These are phyloP conservation scores for Procapra przewalskii DNA, from an alignment of 2,113 vertebrate genomes.

Conservation along the genomic window DNA sequence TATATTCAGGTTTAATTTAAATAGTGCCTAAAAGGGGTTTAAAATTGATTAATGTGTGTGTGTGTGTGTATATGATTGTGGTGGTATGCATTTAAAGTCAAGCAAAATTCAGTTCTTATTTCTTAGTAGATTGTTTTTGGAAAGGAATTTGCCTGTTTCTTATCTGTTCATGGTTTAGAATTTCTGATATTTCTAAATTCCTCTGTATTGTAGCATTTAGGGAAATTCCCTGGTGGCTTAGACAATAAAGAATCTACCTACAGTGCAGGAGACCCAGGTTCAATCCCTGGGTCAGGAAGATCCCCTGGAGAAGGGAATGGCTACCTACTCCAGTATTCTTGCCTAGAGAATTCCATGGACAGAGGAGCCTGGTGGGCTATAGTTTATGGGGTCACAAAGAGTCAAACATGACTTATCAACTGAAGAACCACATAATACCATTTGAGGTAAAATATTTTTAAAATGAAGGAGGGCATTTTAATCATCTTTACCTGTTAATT, in stretches of 20 bases:
- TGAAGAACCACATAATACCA: neutral
- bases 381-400: neutral
- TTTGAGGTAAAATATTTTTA: neutral
- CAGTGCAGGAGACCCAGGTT: neutral
- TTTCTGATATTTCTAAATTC: conserved; percentile 5
- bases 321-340: neutral
- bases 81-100: neutral
- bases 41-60: neutral
- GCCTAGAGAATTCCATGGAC: neutral
- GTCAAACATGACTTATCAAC: neutral
- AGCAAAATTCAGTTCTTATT: neutral
- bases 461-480: neutral
- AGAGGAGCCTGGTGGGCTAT: neutral
- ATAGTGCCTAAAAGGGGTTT: neutral
- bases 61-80: neutral
- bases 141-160: neutral
- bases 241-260: neutral
- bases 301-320: neutral
- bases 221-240: neutral
- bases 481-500: neutral
- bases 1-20: neutral
- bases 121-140: conserved; percentile 15
- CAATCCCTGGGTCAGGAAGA: neutral
- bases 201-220: neutral
- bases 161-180: neutral